Conservation (phyloP, 1,140 invertebrate species). For the Zaprionus ghesquierei region DNA sequence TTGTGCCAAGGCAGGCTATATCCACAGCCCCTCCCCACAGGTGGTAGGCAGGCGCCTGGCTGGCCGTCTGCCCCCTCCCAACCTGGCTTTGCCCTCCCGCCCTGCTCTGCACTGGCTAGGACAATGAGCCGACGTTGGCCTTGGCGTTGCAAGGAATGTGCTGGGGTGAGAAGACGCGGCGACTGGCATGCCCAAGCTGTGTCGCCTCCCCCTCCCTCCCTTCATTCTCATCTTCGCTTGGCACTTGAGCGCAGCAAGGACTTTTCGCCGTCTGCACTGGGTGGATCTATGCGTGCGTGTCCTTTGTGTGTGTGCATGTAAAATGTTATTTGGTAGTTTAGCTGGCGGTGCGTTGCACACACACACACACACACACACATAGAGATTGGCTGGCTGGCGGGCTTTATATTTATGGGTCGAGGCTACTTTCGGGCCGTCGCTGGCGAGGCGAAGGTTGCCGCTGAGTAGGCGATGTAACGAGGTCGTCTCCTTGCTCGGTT, state of each 20-base stretch:
- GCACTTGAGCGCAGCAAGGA: slow-evolving; percentile 20
- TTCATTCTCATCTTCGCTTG: background rate
- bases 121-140: slow-evolving; percentile 38
- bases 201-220: background rate
- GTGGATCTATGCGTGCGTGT: slow-evolving; percentile 8
- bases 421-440: slow-evolving; percentile 58
- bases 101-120: background rate
- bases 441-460: slow-evolving; percentile 57
- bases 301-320: slow-evolving; percentile 20
- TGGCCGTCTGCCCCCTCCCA: background rate
- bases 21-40: background rate
- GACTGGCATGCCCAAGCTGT: background rate
- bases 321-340: slow-evolving; percentile 44
- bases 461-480: slow-evolving; percentile 17
- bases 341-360: slow-evolving; percentile 36
- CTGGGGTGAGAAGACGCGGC: slow-evolving; percentile 9
- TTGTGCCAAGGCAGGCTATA: background rate
- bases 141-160: slow-evolving; percentile 28
- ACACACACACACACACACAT: slow-evolving; percentile 18
- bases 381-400: slow-evolving; percentile 5
- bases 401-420: slow-evolving; percentile 73
- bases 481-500: slow-evolving; percentile 52
- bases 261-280: slow-evolving; percentile 26
- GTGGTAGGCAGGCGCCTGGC: background rate
- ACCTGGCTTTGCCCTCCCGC: no score